These are phyloP conservation scores for Athetis lepigone DNA, from an alignment of 2,888 invertebrate genomes.

Conservation along the genomic window DNA sequence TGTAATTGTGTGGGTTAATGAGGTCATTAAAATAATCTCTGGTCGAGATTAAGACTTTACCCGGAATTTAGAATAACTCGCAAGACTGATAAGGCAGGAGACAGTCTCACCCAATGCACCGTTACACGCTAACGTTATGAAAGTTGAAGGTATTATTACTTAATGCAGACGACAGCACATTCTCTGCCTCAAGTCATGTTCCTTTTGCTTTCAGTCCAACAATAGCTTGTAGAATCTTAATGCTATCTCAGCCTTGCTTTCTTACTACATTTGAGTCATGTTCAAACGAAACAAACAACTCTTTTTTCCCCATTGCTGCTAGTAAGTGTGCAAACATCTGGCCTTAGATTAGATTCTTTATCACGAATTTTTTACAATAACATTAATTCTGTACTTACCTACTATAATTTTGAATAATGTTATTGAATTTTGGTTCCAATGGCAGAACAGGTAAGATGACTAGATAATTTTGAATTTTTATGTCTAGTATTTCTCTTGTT, in stretches of 20 bases:
- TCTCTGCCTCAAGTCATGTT: background rate
- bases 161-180: background rate
- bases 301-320: slow-evolving; percentile 2
- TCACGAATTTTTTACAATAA: slow-evolving; percentile 21
- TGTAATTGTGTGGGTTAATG: slow-evolving; percentile 19
- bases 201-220: background rate
- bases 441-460: slow-evolving; percentile 53
- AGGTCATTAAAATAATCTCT: slow-evolving; percentile 36
- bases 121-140: background rate
- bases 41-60: slow-evolving; percentile 1
- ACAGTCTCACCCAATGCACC: background rate
- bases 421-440: slow-evolving; percentile 44
- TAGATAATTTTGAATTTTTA: slow-evolving; percentile 16
- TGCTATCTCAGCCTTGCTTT: background rate
- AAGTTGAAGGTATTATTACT: slow-evolving; percentile 4
- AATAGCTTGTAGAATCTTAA: background rate
- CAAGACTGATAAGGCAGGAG: slow-evolving; percentile 18
- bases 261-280: slow-evolving; percentile 6
- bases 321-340: slow-evolving; percentile 29
- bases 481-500: slow-evolving; percentile 5
- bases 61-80: slow-evolving; percentile 25
- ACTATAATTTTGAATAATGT: slow-evolving; percentile 46
- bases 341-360: slow-evolving; percentile 19
- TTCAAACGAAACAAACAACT: background rate
- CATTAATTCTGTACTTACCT: slow-evolving; percentile 23